Base-by-base conservation (phyloP, 2,797 vertebrate species). In the Bradypus variegatus region DNA sequence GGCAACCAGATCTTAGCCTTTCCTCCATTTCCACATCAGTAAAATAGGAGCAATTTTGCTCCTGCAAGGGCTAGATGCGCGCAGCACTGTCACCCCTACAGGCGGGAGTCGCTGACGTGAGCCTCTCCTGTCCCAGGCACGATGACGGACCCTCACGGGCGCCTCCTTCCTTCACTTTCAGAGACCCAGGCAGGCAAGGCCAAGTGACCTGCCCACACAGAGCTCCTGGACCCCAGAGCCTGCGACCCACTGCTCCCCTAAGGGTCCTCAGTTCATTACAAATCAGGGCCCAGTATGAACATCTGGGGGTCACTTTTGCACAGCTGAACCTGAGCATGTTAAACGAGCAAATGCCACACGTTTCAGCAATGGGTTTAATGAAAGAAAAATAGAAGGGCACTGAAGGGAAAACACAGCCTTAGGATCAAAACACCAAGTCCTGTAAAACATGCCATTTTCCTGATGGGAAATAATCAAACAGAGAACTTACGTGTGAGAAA, bases 401-500 rank as follows among this genome's bases (percentile, higher is more conserved):
- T 83, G 41, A 81, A 50, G 88, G 33, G 25, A 92, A 94, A 92
- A 89, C 19, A 82, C 2, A 89, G 65, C 73, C 53, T 48, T 62
- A 93, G 3, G 81, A 76, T 83, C 11, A 85, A 53, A 86, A 94
- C 16, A 80, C 19, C 10, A 93, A 91, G 36, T 50, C 50, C n/a
- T 38, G 19, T n/a, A 91, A 85, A 94, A 92, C 69, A n/a, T 92
- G 87, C 89, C 25, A 38, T 81, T 93, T 94, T 94, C 91, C 78
- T 89, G 36, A 89, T 65, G 25, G 4, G 64, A 62, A 95, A 62
- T 69, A 84, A 79, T 60, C 83, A 94, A 95, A 50, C 27, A 89
- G 79, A 89, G 87, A 95, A 98, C 99, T 99, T 97, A 99, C 99
- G 98, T 99, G 94, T 99, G 98, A 95, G 98, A 98, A 97, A 99